phyloP scores from a whole-genome alignment of 2,888 invertebrate genomes.

The Brachyptera putata region DNA sequence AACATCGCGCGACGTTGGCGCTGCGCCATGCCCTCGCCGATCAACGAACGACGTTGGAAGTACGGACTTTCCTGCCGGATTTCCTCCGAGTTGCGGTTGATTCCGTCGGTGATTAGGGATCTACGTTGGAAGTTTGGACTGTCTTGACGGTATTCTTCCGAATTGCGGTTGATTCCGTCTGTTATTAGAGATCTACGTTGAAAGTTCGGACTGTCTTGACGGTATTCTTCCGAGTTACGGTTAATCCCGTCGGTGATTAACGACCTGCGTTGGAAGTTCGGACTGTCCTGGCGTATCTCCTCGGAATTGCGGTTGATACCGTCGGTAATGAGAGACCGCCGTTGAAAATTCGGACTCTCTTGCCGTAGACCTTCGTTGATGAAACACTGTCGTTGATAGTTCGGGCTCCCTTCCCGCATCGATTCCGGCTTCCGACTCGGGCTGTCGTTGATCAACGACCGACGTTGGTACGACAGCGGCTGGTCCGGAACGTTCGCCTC shows the following conservation, averaged over 20 bases:
- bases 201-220: neutral
- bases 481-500: too few species aligned
- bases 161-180: neutral
- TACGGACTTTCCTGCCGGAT: neutral
- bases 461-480: too few species aligned
- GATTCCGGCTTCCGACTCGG: too few species aligned
- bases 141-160: neutral
- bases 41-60: neutral
- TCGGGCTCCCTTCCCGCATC: neutral
- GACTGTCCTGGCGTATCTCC: neutral
- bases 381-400: neutral
- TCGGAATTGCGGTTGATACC: neutral
- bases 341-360: neutral
- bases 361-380: neutral
- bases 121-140: neutral
- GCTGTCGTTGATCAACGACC: too few species aligned
- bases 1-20: neutral
- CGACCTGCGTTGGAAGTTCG: too few species aligned
- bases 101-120: neutral
- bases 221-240: neutral
- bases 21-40: neutral
- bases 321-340: neutral
- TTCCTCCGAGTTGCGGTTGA: neutral
- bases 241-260: neutral
- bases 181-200: constrained; percentile 2